A percentile compares a stretch with the other conserved stretches of the same genome.
Evolutionary conservation across 2,888 invertebrate species (phyloP).

Genomic region (Pyrochroa serraticornis): DNA sequence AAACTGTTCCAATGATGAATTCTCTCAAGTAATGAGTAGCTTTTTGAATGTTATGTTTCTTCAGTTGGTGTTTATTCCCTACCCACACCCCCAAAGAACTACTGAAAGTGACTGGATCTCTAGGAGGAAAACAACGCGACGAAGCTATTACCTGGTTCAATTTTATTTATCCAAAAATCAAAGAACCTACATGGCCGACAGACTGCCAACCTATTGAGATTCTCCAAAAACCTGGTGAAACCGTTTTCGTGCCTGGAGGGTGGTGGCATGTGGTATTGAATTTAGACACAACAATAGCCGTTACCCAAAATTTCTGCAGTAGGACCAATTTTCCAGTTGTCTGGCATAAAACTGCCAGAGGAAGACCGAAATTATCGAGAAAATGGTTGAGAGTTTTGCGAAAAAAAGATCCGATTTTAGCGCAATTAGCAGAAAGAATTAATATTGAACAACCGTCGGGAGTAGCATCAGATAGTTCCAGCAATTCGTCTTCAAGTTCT

Average conservation of each 20-base stretch:
- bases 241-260: conserved; percentile 97
- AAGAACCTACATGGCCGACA: conserved; percentile 86
- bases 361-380: conserved; percentile 91
- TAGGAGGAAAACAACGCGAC: conserved; percentile 97
- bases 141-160: conserved; percentile 99
- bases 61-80: conserved; percentile 96
- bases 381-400: conserved; percentile 79
- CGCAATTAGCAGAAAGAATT: conserved; percentile 78
- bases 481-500: conserved; percentile 79
- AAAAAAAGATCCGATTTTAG: conserved; percentile 76
- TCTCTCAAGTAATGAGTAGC: not conserved
- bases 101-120: conserved; percentile 84
- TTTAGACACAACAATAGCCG: conserved; percentile 93
- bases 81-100: conserved; percentile 95
- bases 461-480: conserved; percentile 93
- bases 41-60: conserved; percentile 2
- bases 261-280: conserved; percentile 99
- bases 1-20: not conserved
- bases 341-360: conserved; percentile 97
- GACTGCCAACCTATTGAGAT: conserved; percentile 93
- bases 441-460: conserved; percentile 87
- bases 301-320: conserved; percentile 98
- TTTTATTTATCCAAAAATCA: conserved; percentile 91
- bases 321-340: conserved; percentile 95
- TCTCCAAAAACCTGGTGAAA: conserved; percentile 94